Base-by-base conservation (phyloP, 2,888 invertebrate species). In the Cancer borealis region DNA sequence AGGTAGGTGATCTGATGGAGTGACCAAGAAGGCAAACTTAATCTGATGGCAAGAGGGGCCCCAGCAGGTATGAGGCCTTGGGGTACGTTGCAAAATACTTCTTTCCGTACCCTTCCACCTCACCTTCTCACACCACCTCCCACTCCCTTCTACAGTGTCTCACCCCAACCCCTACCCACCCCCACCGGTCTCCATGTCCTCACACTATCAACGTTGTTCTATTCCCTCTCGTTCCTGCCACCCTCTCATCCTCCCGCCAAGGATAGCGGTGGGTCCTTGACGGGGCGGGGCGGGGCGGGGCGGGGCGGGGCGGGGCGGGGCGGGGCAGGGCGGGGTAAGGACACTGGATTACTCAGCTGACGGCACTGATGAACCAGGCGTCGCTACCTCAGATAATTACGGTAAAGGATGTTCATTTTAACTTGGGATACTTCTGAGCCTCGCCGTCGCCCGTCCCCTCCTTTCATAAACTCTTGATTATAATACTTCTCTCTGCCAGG, bases 331-430 rank as follows among this genome's bases (percentile, higher is more conserved):
- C 49, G 47, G n/a, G 73, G 91, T 12, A 17, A 66, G 79, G 79
- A 45, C 21, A 21, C 73, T 66, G 39, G 73, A 66, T 91, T 84
- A 92, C 21, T 39, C 92, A 92, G 49, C 30, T 92, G 87, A 92
- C 30, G 54, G 47, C 92, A 92, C 92, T 92, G 87, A 92, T 92
- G 84, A 92, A 87, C 26, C 30, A 21, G 49, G 10, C 84, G 30
- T 10, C 84, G 39, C 12, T 39, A 92, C 26, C 30, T 39, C 49
- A n/a, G 49, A 54, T 92, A 92, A 92, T 92, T 49, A 92, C 14
- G 87, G 46, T 54, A 54, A 87, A 54, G 30, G 30, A 49, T 66
- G 87, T 92, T 92, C 49, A 92, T 92, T 92, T 92, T 87, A 92
- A 92, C 79, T 92, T 92, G 73, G 39, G 60, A 46, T 46, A 91